Evolutionary conservation across 2,888 invertebrate species (phyloP).

Genomic region (Himalopsyche kuldschensis): DNA sequence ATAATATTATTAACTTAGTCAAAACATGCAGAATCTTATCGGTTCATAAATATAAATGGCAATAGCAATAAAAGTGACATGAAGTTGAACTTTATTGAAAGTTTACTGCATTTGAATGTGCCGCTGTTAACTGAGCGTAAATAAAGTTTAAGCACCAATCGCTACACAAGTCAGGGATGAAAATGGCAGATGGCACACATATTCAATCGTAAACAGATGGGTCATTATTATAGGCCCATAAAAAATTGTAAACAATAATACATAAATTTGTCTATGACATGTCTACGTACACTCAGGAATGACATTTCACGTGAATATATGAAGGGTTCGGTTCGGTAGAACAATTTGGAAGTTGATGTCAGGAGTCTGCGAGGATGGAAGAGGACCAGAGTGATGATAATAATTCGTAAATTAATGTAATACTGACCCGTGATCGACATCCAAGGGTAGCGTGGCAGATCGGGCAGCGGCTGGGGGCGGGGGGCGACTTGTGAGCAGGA

Average conservation of each 20-base stretch:
- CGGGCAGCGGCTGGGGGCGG: slow-evolving; percentile 84
- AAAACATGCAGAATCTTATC: background rate
- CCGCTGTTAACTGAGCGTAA: background rate
- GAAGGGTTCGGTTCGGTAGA: background rate
- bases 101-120: background rate
- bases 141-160: background rate
- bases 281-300: background rate
- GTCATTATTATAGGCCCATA: background rate
- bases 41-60: background rate
- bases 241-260: background rate
- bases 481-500: slow-evolving; percentile 76
- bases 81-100: background rate
- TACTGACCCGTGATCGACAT: slow-evolving; percentile 94
- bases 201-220: background rate
- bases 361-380: background rate
- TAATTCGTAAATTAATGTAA: background rate
- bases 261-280: background rate
- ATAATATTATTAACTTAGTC: too few relatives aligned
- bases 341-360: background rate
- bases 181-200: background rate
- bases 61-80: background rate
- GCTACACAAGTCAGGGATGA: background rate
- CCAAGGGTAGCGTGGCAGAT: slow-evolving; percentile 93
- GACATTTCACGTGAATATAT: background rate
- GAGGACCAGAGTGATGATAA: background rate